Conservation (phyloP, 2,113 vertebrate species). For the Platichthys stellatus region DNA sequence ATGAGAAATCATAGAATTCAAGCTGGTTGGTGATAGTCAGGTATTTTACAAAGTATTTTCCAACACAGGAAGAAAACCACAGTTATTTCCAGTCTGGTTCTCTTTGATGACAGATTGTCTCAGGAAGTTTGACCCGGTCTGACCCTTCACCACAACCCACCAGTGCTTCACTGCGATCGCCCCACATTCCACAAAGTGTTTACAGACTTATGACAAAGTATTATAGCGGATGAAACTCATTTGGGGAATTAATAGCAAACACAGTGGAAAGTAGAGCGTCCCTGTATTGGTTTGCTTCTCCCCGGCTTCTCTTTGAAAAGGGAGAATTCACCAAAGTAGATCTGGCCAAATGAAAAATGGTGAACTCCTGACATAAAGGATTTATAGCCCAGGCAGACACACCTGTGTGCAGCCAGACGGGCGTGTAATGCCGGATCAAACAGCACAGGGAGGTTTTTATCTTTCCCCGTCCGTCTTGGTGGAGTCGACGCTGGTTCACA, state of each 20-base stretch:
- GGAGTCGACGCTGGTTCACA: constrained; percentile 2
- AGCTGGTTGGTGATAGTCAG: no score
- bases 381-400: constrained; percentile 6
- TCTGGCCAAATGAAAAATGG: not conserved
- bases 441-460: not conserved
- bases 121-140: not conserved
- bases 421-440: constrained; percentile 29
- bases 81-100: not conserved
- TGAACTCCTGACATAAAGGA: constrained; percentile 24
- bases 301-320: not conserved
- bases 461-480: constrained; percentile 18
- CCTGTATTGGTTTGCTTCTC: not conserved
- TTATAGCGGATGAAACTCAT: not conserved
- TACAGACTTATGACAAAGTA: constrained; percentile 3
- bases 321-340: constrained; percentile 5
- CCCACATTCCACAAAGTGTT: not conserved
- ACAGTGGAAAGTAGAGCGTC: not conserved
- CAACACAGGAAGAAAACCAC: not conserved
- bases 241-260: constrained; percentile 6
- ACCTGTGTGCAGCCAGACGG: constrained; percentile 31
- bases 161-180: not conserved
- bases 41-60: not conserved
- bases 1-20: no score
- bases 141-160: not conserved
- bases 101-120: not conserved